These are phyloP conservation scores for Nyctalus aviator DNA, from an alignment of 2,797 vertebrate species.

Conservation along the genomic window DNA sequence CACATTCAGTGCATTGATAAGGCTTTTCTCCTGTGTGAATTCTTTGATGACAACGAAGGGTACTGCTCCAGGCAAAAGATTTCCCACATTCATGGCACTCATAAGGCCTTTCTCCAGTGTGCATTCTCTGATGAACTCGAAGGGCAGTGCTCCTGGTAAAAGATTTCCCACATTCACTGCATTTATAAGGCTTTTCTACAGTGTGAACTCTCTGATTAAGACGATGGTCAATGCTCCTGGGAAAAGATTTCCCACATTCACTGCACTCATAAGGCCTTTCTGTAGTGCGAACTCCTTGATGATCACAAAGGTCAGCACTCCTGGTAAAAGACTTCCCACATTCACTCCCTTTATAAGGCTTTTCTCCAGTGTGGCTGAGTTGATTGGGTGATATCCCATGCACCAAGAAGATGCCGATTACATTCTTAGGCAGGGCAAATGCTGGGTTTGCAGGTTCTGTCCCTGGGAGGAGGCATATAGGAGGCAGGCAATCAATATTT, in stretches of 20 bases:
- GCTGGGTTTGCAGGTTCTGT: background rate
- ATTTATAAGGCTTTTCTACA: background rate
- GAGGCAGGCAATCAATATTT: background rate
- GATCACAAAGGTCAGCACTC: background rate
- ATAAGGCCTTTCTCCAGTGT: background rate
- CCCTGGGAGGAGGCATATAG: background rate
- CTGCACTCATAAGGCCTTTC: background rate
- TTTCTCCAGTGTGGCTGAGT: background rate
- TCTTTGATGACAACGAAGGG: background rate
- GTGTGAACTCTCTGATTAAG: background rate
- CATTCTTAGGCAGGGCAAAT: background rate
- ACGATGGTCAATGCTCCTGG: background rate
- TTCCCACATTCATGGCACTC: background rate
- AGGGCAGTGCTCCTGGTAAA: background rate
- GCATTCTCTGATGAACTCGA: too few species aligned
- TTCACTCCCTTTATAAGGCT: background rate
- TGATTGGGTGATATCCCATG: background rate
- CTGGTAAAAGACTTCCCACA: background rate
- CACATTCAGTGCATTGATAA: too few species aligned
- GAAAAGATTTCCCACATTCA: background rate
- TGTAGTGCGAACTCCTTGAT: background rate
- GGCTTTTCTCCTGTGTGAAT: too few species aligned
- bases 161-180: background rate
- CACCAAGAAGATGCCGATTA: background rate
- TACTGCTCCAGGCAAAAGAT: background rate